Conservation (phyloP, 2,888 invertebrate genomes). For the Pristionchus japonicus region DNA sequence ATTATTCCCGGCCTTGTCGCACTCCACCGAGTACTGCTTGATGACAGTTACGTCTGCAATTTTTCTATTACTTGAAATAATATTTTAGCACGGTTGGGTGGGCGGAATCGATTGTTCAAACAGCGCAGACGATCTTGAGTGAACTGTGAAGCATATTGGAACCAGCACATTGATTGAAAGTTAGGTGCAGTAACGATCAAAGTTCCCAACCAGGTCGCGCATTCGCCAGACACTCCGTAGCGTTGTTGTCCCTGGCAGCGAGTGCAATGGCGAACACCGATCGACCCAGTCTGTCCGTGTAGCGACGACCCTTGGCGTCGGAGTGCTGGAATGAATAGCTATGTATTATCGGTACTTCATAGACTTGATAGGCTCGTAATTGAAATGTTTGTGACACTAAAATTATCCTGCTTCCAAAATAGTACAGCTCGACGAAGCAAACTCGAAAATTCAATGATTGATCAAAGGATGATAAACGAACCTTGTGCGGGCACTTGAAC, state of each 20-base stretch:
- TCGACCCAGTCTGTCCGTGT: slow-evolving; percentile 72
- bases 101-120: no score
- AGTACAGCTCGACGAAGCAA: no score
- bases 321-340: slow-evolving; percentile 49
- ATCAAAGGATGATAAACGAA: no score
- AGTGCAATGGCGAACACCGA: slow-evolving; percentile 70
- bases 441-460: no score
- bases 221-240: slow-evolving; percentile 68
- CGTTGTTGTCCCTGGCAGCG: slow-evolving; percentile 65
- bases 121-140: no score
- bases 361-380: no score
- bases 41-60: slow-evolving; percentile 47
- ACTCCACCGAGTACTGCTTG: slow-evolving; percentile 70
- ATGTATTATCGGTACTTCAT: no score
- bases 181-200: no score
- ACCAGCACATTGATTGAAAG: background rate
- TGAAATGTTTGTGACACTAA: no score
- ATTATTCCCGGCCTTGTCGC: slow-evolving; percentile 64
- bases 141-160: background rate
- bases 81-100: no score
- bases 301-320: slow-evolving; percentile 67
- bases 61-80: background rate
- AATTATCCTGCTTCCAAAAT: no score
- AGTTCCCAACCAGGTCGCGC: slow-evolving; percentile 68
- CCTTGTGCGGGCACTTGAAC: slow-evolving; percentile 72